phyloP scores from a whole-genome alignment of 2,113 vertebrate genomes.

The Oncorhynchus mykiss region DNA sequence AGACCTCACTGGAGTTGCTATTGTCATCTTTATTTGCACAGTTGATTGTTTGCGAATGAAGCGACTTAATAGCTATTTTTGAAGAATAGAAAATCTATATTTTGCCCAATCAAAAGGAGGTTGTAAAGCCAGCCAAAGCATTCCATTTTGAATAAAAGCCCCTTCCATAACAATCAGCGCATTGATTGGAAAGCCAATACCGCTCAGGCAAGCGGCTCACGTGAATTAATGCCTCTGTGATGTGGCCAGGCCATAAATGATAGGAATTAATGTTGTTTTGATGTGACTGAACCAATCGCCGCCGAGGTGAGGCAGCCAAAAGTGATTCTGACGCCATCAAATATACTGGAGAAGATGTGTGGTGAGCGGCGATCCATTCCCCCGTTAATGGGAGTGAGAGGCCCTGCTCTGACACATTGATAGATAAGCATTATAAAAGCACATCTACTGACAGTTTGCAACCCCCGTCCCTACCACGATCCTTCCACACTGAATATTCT shows the following conservation, averaged over 20 bases:
- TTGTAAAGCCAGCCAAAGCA: conserved; percentile 45
- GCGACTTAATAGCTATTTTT: conserved; percentile 59
- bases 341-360: conserved; percentile 44
- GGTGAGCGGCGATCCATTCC: conserved; percentile 42
- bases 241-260: conserved; percentile 55
- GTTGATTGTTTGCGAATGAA: conserved; percentile 52
- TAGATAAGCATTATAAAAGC: conserved; percentile 74
- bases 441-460: conserved; percentile 43
- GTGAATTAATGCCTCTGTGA: conserved; percentile 15
- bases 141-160: conserved; percentile 61
- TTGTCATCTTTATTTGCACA: conserved; percentile 49
- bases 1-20: conserved; percentile 12
- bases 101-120: conserved; percentile 39
- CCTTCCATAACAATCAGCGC: conserved; percentile 59
- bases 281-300: conserved; percentile 63
- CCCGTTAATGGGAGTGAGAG: conserved; percentile 60
- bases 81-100: conserved; percentile 69
- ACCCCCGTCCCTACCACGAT: neutral
- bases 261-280: conserved; percentile 64
- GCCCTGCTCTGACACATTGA: conserved; percentile 73
- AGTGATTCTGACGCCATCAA: conserved; percentile 54
- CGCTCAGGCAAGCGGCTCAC: conserved; percentile 28
- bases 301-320: conserved; percentile 31
- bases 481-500: conserved; percentile 54
- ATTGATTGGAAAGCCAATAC: conserved; percentile 74